Conservation (phyloP, 2,888 invertebrate genomes). For the Priapulus caudatus region DNA sequence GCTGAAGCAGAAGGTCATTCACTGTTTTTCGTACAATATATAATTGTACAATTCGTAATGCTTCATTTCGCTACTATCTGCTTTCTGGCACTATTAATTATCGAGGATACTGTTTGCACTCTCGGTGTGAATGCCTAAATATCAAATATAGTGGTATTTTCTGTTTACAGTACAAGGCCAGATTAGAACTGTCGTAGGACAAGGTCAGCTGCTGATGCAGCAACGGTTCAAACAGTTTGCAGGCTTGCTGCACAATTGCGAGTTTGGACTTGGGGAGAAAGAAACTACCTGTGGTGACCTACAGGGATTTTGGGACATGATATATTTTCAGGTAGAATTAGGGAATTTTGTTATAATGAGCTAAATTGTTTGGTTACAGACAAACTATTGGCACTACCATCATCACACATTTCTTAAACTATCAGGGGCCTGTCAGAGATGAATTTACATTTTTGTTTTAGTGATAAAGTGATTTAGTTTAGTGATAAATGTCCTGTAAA, state of each 20-base stretch:
- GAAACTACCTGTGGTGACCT: conserved; percentile 38
- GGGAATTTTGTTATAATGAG: not conserved
- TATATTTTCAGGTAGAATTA: conserved; percentile 39
- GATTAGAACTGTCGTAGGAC: conserved; percentile 37
- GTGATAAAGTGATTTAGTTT: too few relatives aligned
- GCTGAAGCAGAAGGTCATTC: too few relatives aligned
- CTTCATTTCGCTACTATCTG: too few relatives aligned
- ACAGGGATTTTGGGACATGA: conserved; percentile 44
- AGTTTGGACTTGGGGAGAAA: conserved; percentile 37
- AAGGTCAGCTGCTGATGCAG: conserved; percentile 39
- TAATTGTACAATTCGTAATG: too few relatives aligned
- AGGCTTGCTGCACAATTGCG: conserved; percentile 40
- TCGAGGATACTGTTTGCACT: too few relatives aligned
- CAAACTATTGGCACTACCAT: not conserved
- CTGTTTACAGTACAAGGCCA: conserved; percentile 33
- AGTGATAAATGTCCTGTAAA: not conserved
- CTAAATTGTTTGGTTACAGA: not conserved
- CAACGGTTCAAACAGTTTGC: conserved; percentile 41
- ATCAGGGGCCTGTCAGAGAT: too few relatives aligned
- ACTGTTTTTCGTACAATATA: too few relatives aligned
- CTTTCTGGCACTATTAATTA: too few relatives aligned
- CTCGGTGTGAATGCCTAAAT: too few relatives aligned
- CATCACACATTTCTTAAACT: not conserved
- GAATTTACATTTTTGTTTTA: not conserved
- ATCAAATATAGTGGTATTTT: too few relatives aligned